A percentile compares a stretch with the other conserved stretches of the same genome.
Evolutionary conservation across 2,113 vertebrate species (phyloP).

Genomic region (Ptilonorhynchus violaceus): DNA sequence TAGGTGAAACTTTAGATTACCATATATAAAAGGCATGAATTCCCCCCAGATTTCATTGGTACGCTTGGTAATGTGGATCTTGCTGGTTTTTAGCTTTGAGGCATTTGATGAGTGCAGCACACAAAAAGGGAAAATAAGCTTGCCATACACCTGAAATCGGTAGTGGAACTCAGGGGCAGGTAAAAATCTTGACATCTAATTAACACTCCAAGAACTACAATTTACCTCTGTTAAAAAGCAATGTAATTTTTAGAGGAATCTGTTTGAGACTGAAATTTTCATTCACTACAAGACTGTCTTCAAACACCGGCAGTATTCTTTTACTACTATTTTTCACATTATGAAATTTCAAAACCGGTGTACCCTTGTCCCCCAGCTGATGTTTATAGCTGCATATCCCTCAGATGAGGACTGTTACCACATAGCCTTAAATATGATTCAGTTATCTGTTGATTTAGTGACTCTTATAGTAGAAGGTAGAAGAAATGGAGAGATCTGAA

Average conservation of each 20-base stretch:
- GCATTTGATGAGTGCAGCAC: neutral
- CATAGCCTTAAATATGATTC: neutral
- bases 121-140: neutral
- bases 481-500: neutral
- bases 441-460: neutral
- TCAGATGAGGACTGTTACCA: conserved; percentile 23
- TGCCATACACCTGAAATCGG: neutral
- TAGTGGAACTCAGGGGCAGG: neutral
- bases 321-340: neutral
- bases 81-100: neutral
- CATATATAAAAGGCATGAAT: neutral
- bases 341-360: neutral
- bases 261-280: neutral
- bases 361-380: neutral
- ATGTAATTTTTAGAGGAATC: neutral
- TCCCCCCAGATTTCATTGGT: neutral
- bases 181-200: neutral
- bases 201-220: neutral
- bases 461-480: neutral
- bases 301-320: neutral
- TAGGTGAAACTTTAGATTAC: neutral
- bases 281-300: neutral
- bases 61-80: neutral
- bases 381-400: neutral
- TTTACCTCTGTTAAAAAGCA: neutral